Evolutionary conservation across 2,797 vertebrate species (phyloP).

Genomic region (Salmo trutta): DNA sequence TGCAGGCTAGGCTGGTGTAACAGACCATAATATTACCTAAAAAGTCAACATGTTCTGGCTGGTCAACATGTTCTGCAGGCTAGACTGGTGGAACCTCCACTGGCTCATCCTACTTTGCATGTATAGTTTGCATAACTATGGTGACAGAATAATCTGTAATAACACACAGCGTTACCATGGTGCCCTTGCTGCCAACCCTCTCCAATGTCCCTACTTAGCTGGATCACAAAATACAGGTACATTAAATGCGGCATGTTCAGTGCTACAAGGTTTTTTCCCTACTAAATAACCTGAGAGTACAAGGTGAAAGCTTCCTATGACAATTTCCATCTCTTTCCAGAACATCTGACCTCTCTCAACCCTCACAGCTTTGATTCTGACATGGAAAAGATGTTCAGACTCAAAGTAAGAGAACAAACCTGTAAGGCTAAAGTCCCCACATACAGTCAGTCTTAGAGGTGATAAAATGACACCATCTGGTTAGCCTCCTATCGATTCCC

Average conservation of each 20-base stretch:
- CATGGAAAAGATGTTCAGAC: neutral
- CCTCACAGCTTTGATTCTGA: neutral
- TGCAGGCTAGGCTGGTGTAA: too few species aligned
- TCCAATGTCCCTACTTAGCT: neutral
- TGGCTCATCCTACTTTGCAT: conserved; percentile 45
- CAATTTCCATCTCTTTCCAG: neutral
- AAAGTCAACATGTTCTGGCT: too few species aligned
- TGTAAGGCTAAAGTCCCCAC: neutral
- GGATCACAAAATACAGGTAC: neutral
- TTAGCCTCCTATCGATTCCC: neutral
- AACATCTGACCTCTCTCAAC: neutral
- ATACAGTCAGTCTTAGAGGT: neutral
- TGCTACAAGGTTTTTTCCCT: too few species aligned
- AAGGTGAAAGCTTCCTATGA: neutral
- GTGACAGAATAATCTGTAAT: conserved; percentile 15
- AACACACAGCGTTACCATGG: neutral
- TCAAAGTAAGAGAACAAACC: neutral
- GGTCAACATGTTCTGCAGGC: too few species aligned
- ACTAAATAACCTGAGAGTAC: neutral
- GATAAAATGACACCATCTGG: neutral
- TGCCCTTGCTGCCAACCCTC: neutral
- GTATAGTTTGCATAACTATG: conserved; percentile 45
- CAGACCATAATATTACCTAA: too few species aligned
- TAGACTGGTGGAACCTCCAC: too few species aligned
- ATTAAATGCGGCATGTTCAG: too few species aligned